A percentile compares a stretch with the other conserved stretches of the same genome.
phyloP scores from a whole-genome alignment of 2,888 invertebrate genomes.

The Eupithecia dodoneata region DNA sequence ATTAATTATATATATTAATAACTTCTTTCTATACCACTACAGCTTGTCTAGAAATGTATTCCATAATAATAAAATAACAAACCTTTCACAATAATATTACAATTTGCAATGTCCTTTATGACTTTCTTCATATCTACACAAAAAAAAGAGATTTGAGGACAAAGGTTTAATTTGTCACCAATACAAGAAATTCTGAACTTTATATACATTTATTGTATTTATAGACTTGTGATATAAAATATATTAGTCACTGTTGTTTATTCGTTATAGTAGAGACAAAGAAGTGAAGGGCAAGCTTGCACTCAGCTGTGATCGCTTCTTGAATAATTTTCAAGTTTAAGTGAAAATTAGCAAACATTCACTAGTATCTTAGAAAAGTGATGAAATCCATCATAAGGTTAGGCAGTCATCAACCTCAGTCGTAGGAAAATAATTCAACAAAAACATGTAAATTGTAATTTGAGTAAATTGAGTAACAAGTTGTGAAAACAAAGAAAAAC shows the following conservation, averaged over 20 bases:
- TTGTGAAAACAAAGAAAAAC: conserved; percentile 33
- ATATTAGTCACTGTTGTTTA: background rate
- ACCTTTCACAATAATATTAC: background rate
- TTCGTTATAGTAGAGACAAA: background rate
- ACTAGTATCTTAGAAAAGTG: background rate
- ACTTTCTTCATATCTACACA: conserved; percentile 6
- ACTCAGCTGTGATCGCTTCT: background rate
- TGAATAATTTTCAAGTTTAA: background rate
- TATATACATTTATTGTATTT: background rate
- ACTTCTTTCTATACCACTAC: background rate
- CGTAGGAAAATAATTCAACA: background rate
- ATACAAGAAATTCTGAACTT: background rate
- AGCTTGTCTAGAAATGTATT: background rate
- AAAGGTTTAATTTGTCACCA: background rate
- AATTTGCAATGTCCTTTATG: background rate
- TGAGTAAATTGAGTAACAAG: background rate
- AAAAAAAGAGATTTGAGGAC: background rate
- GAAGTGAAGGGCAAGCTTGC: background rate
- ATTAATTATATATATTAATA: background rate
- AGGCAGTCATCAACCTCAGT: background rate
- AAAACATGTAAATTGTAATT: background rate
- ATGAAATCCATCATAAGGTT: background rate
- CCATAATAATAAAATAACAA: background rate
- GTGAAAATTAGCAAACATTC: background rate
- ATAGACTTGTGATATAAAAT: background rate